Percentiles rank a stretch among this genome's conserved stretches.
Evolutionary conservation across 1,140 invertebrate genomes (phyloP).

Genomic region (Heliconius himera): DNA sequence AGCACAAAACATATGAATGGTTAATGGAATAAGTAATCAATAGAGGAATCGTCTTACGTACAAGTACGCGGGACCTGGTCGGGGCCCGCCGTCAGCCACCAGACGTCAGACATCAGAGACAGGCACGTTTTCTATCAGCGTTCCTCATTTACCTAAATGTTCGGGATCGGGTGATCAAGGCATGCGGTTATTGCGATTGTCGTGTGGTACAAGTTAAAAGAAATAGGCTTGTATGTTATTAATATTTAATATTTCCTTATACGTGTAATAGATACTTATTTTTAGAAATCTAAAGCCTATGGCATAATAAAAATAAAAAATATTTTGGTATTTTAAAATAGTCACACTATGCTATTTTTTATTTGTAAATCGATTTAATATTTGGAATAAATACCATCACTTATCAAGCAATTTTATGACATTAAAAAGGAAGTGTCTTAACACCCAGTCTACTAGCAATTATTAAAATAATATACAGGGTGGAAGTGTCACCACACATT

Average conservation of each 20-base stretch:
- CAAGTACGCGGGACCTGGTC: background rate
- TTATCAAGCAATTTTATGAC: too few species aligned
- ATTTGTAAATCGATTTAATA: too few species aligned
- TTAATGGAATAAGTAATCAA: background rate
- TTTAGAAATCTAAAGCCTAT: too few species aligned
- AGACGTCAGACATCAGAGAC: constrained; percentile 22
- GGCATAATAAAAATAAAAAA: too few species aligned
- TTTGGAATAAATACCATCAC: too few species aligned
- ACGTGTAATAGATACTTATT: too few species aligned
- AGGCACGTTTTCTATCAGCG: constrained; percentile 39
- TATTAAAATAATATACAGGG: too few species aligned
- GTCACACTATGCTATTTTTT: too few species aligned
- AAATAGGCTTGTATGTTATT: background rate
- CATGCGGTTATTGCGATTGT: constrained; percentile 19
- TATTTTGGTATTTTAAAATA: too few species aligned
- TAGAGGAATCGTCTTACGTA: constrained; percentile 6
- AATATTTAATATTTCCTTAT: background rate
- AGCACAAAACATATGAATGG: background rate
- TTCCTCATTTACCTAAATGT: constrained; percentile 36
- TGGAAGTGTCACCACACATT: too few species aligned
- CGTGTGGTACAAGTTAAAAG: constrained; percentile 14
- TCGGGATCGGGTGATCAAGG: constrained; percentile 30
- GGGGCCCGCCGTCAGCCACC: background rate
- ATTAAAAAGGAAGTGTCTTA: too few species aligned
- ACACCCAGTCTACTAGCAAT: too few species aligned